These are phyloP conservation scores for Vicugna pacos DNA, from an alignment of 2,113 vertebrate genomes.

Conservation along the genomic window DNA sequence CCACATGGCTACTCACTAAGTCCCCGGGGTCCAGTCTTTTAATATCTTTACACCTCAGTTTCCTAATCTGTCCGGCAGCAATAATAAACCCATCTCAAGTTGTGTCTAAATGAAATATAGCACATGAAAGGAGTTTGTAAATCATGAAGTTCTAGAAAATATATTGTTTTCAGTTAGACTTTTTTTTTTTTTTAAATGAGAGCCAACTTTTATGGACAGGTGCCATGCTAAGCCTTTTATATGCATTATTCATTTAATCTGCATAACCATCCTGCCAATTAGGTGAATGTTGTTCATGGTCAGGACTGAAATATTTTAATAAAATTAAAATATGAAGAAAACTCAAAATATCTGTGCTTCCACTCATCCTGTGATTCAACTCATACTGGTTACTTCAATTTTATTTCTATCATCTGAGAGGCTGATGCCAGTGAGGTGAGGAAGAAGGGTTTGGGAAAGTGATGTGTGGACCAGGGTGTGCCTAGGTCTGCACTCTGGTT, in stretches of 20 bases:
- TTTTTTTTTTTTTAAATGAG: neutral
- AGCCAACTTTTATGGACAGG: neutral
- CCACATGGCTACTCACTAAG: neutral
- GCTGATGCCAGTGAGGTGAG: neutral
- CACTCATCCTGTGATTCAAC: no score
- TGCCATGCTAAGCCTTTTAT: neutral
- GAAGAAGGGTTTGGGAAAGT: no score
- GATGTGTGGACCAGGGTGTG: fast-evolving
- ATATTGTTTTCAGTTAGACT: neutral
- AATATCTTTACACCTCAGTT: neutral
- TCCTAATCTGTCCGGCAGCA: neutral
- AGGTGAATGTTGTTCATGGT: neutral
- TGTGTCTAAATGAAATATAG: neutral
- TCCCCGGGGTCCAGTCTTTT: neutral
- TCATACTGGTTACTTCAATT: neutral
- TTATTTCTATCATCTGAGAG: neutral
- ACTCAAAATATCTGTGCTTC: neutral
- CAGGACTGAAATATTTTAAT: neutral
- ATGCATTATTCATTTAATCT: neutral
- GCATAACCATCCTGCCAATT: neutral
- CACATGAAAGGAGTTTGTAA: neutral
- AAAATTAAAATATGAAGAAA: neutral
- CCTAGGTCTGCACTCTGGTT: neutral
- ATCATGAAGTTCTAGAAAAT: neutral
- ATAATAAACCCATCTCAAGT: neutral